phyloP scores from a whole-genome alignment of 2,888 invertebrate species.

The Microctonus hyperodae region DNA sequence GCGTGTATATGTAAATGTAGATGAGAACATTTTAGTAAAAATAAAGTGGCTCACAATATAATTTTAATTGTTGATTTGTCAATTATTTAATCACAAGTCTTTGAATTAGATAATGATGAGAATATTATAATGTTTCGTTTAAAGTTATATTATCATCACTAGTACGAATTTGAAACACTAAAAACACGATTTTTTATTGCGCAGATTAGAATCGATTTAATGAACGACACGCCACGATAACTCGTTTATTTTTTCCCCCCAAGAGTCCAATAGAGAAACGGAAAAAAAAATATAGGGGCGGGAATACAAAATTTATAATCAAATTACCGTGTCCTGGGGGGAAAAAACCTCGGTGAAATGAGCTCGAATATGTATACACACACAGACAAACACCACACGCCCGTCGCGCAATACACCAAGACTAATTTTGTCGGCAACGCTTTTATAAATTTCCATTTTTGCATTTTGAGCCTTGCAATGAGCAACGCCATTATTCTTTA shows the following conservation, averaged over 20 bases:
- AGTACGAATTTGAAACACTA: background rate
- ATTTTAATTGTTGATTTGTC: background rate
- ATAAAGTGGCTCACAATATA: background rate
- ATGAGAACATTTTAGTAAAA: background rate
- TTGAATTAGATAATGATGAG: background rate
- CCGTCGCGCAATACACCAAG: slow-evolving; percentile 31
- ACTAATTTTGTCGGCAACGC: slow-evolving; percentile 47
- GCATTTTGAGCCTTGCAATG: slow-evolving; percentile 34
- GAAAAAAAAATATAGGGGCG: slow-evolving; percentile 24
- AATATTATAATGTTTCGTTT: background rate
- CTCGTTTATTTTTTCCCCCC: slow-evolving; percentile 20
- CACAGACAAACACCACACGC: slow-evolving; percentile 5
- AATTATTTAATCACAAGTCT: background rate
- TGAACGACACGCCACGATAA: background rate
- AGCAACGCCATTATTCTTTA: background rate
- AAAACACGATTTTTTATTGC: background rate
- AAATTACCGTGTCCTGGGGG: slow-evolving; percentile 39
- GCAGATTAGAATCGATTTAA: background rate
- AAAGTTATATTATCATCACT: background rate
- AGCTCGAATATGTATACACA: slow-evolving; percentile 3
- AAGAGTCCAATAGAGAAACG: slow-evolving; percentile 22
- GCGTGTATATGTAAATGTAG: background rate
- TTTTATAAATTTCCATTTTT: slow-evolving; percentile 44
- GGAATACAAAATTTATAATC: slow-evolving; percentile 46
- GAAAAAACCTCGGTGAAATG: slow-evolving; percentile 1